A percentile compares a stretch with the other conserved stretches of the same genome.
phyloP scores from a whole-genome alignment of 2,888 invertebrate genomes.

The Scaptomyza caliginosa region DNA sequence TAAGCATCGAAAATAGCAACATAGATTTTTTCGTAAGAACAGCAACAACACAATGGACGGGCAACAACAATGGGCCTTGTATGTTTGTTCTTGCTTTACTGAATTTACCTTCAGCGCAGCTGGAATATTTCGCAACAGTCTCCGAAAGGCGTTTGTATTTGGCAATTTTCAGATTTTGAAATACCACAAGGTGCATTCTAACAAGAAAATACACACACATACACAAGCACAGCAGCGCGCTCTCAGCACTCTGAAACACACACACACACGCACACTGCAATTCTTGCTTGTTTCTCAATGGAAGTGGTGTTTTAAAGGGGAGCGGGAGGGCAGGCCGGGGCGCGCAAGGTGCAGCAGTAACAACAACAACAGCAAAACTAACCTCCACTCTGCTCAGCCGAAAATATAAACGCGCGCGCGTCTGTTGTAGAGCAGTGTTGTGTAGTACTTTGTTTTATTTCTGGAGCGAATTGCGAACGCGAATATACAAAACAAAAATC shows the following conservation, averaged over 20 bases:
- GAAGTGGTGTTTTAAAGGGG: slow-evolving; percentile 33
- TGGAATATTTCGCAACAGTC: slow-evolving; percentile 77
- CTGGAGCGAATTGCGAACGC: slow-evolving; percentile 45
- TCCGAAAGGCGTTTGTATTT: slow-evolving; percentile 72
- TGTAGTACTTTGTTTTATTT: slow-evolving; percentile 29
- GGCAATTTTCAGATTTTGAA: slow-evolving; percentile 77
- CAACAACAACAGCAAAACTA: slow-evolving; percentile 42
- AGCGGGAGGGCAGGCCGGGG: slow-evolving; percentile 24
- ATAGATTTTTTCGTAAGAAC: slow-evolving; percentile 72
- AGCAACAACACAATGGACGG: slow-evolving; percentile 42
- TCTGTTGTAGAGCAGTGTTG: slow-evolving; percentile 33
- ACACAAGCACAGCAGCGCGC: slow-evolving; percentile 19
- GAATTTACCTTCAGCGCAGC: slow-evolving; percentile 74
- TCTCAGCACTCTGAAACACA: slow-evolving; percentile 41
- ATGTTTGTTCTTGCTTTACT: slow-evolving; percentile 55
- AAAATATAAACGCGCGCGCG: slow-evolving; percentile 39
- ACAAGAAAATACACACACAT: slow-evolving; percentile 49
- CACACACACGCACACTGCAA: slow-evolving; percentile 52
- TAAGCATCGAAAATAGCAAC: slow-evolving; percentile 65
- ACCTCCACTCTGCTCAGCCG: slow-evolving; percentile 52
- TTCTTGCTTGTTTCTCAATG: slow-evolving; percentile 74
- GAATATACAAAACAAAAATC: slow-evolving; percentile 27
- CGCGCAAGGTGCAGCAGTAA: slow-evolving; percentile 43
- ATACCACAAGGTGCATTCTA: slow-evolving; percentile 80
- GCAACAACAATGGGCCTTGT: slow-evolving; percentile 61